Evolutionary conservation across 2,888 invertebrate genomes (phyloP).

Genomic region (Yponomeuta sedellus): DNA sequence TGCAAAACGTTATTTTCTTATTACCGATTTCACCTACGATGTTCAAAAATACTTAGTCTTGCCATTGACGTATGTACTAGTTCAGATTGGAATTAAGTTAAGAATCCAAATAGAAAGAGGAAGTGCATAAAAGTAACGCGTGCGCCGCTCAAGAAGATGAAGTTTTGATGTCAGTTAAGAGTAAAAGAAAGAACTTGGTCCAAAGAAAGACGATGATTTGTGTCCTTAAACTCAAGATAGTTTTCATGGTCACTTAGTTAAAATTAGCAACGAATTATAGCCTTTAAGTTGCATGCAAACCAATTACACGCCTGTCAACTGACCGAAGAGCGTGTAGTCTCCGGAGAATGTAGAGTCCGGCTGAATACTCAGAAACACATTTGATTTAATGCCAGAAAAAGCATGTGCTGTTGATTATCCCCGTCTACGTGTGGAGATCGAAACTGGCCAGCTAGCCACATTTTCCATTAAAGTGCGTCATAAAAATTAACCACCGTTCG

Average conservation of each 20-base stretch:
- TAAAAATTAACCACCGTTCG: slow-evolving; percentile 6
- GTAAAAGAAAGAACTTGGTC: not conserved
- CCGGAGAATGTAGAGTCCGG: not conserved
- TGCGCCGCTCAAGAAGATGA: too few species aligned
- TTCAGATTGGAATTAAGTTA: too few species aligned
- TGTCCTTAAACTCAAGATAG: not conserved
- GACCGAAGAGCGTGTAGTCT: not conserved
- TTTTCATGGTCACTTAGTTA: slow-evolving; percentile 3
- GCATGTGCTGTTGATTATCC: slow-evolving; percentile 18
- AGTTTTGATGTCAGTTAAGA: not conserved
- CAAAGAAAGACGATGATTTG: not conserved
- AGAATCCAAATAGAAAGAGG: too few species aligned
- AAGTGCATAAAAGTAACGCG: too few species aligned
- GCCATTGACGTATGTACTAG: too few species aligned
- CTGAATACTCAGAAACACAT: slow-evolving; percentile 1
- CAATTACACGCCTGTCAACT: slow-evolving; percentile 6
- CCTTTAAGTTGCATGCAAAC: not conserved
- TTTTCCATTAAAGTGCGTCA: slow-evolving; percentile 18
- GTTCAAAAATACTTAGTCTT: too few species aligned
- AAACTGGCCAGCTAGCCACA: slow-evolving; percentile 21
- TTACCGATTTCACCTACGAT: too few species aligned
- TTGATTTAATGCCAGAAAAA: slow-evolving; percentile 2
- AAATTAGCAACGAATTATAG: slow-evolving; percentile 5
- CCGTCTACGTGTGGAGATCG: slow-evolving; percentile 19
- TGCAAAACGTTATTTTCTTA: too few species aligned